Base-by-base conservation (phyloP, 1,140 invertebrate species). In the Drosophila mauritiana region DNA sequence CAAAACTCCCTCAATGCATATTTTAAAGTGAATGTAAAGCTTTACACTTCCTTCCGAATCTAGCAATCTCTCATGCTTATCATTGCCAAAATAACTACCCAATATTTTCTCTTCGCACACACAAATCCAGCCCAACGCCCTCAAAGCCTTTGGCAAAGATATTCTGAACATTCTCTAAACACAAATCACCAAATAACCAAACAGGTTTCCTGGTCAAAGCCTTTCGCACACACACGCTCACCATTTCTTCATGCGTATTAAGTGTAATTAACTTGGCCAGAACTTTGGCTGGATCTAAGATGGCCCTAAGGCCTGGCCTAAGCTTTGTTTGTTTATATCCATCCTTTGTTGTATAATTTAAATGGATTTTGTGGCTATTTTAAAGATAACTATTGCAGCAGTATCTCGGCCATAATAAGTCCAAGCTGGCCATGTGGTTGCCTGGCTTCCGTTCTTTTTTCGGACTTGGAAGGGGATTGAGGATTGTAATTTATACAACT, bases 341-440 rank as follows among this genome's bases (percentile, higher is more conserved):
- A 61, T 75, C 65, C 62, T 76, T 65, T 88, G 75, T 79, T 73
- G 43, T 70, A 83, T 89, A 88, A 89, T 88, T 88, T 74, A 73
- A 81, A 78, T 80, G 84, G 83, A 88, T 83, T 89, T 89, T 88
- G 75, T 77, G 84, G 76, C 83, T 88, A 80, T 80, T 88, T 83
- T 79, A 89, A 80, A 88, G 83, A 89, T 88, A 83, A 89, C 72
- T 54, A 73, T 73, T 80, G 58, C 79, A 59, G 58, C 79, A 59
- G 63, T 88, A 79, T 78, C 84, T 78, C 39, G 34, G 53, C 59
- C 64, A 70, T 67, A 63, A 77, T 74, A 77, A 75, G 78, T 82
- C 79, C 53, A 68, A 67, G 61, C 78, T 64, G 43, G 46, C 10
- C 65, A 46, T 45, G 65, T 27, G 40, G 62, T 69, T 52, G 42